A percentile compares a stretch with the other conserved stretches of the same genome.
Evolutionary conservation across 2,113 vertebrate genomes (phyloP).

Genomic region (Nesoenas mayeri): DNA sequence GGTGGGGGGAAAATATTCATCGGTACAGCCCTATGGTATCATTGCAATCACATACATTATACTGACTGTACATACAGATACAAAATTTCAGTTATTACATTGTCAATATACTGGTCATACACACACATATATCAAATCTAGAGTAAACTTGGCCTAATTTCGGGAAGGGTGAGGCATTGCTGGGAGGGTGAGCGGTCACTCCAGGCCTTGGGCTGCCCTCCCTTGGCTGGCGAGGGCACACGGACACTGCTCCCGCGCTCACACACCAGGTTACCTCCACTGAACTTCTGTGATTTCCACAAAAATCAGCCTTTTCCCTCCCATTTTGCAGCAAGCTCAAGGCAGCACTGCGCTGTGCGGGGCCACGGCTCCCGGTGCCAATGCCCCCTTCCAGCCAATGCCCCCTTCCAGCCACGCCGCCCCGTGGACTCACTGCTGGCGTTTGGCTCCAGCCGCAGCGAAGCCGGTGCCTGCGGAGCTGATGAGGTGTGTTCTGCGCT

Average conservation of each 20-base stretch:
- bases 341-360: neutral
- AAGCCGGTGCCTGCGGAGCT: neutral
- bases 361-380: neutral
- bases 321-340: no score
- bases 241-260: neutral
- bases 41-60: fast-evolving
- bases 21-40: neutral
- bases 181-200: neutral
- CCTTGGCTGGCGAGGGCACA: fast-evolving
- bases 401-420: neutral
- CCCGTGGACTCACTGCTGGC: fast-evolving
- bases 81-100: fast-evolving
- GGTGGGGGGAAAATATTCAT: fast-evolving
- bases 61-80: fast-evolving
- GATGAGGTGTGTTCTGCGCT: neutral
- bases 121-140: fast-evolving
- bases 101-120: no score
- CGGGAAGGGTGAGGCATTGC: neutral
- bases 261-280: fast-evolving
- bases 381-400: no score
- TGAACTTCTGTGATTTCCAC: neutral
- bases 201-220: neutral
- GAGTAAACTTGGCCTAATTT: fast-evolving
- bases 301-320: neutral
- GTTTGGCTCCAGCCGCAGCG: fast-evolving